Evolutionary conservation across 2,888 invertebrate species (phyloP), one percentile per base, ranked within the genome.

Genomic region (Chaetogeoica ovagalla): DNA sequence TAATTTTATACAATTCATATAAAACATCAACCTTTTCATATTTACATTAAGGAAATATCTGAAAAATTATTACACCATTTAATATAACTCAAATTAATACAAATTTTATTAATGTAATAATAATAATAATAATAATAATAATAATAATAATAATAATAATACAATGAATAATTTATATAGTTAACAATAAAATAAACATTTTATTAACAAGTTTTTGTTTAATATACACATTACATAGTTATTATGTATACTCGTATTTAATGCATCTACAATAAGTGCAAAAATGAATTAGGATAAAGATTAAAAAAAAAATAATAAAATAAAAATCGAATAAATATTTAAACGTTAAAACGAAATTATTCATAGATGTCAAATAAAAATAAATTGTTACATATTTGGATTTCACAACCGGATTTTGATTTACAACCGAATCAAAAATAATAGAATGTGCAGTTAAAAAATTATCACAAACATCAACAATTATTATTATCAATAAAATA

Each of bases 111-210:
- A 48, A 48, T 48, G 13, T 48, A 48, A 48, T 48, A 48, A 48
- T 48, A 48, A 48, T 48, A 48, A 48, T 60, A 76, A 68, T 76
- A 43, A 48, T 48, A 48, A 48, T 48, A 48, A 48, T 60, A 76
- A 68, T 76, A 68, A 76, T 76, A 66, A 73, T 73, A 63, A 60
- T 74, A 52, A 75, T 68, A 75, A 76, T 76, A 76, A 76, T 59
- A 76, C 68, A 69, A 69, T 77, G 60, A 76, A 76, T 76, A 77
- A 77, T 77, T 77, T 77, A 77, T 77, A 69, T 77, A 77, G 57
- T 79, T 79, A 79, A 79, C 79, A 79, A 79, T 79, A 71, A 77
- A 77, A 79, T 79, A 79, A 79, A 79, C 79, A 79, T 79, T 79
- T 79, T 70, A 63, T 79, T 55, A 79, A 79, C 79, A 79, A 71